phyloP scores from a whole-genome alignment of 2,797 vertebrate species.

The Gymnothorax javanicus region DNA sequence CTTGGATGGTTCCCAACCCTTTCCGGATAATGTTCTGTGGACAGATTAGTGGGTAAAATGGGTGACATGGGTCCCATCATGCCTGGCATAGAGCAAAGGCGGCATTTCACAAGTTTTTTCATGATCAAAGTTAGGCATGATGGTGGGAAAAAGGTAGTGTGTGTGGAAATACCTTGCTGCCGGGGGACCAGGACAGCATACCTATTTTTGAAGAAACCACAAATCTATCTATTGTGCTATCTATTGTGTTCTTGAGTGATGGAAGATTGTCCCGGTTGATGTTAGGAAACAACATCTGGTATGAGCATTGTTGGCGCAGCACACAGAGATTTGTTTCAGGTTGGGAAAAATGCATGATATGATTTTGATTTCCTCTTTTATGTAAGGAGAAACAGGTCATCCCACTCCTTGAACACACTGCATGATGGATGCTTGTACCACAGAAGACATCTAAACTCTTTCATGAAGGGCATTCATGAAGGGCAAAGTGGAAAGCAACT shows the following conservation, averaged over 20 bases:
- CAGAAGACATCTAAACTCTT: background rate
- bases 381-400: background rate
- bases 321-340: background rate
- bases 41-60: no score
- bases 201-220: no score
- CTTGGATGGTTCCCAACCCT: no score
- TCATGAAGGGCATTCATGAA: background rate
- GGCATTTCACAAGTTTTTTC: no score
- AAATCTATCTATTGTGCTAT: background rate
- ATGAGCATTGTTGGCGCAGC: background rate
- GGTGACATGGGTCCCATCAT: no score
- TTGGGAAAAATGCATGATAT: background rate
- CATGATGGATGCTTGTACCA: background rate
- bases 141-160: no score
- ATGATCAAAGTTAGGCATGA: no score
- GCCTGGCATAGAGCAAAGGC: no score
- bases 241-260: slow-evolving; percentile 9
- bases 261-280: background rate
- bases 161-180: no score
- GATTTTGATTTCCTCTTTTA: background rate
- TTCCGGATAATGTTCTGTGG: no score
- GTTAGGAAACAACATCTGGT: background rate
- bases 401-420: background rate
- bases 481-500: background rate
- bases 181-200: no score